These are phyloP conservation scores for Atractosteus spatula DNA, from an alignment of 2,113 vertebrate genomes.

Conservation along the genomic window DNA sequence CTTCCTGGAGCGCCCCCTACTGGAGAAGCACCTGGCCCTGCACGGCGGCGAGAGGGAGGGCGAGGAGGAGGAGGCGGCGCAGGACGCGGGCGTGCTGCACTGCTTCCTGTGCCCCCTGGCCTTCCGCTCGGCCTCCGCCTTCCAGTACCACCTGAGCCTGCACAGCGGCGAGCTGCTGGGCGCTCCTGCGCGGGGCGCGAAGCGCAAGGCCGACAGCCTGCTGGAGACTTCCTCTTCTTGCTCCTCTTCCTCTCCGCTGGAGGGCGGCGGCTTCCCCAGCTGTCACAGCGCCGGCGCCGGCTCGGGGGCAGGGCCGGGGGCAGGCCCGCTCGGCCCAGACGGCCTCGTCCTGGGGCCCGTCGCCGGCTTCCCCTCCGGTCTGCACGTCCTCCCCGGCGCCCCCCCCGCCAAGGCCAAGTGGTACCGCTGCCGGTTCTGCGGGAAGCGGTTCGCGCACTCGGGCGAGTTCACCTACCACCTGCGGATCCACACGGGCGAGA, in stretches of 20 bases:
- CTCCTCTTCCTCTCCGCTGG: conserved; percentile 47
- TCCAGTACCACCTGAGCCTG: conserved; percentile 83
- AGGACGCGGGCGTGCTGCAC: conserved; percentile 37
- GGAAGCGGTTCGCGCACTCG: conserved; percentile 92
- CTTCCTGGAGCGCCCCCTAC: conserved; percentile 81
- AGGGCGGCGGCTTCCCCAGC: conserved; percentile 28
- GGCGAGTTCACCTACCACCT: conserved; percentile 97
- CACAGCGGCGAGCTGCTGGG: conserved; percentile 63
- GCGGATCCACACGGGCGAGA: conserved; percentile 93
- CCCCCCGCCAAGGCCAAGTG: conserved; percentile 75
- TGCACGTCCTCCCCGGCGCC: conserved; percentile 37
- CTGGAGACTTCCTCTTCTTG: conserved; percentile 46
- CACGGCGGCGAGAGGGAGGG: conserved; percentile 70
- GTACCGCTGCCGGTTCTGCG: conserved; percentile 93
- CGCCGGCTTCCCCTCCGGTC: conserved; percentile 35
- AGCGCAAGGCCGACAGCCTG: conserved; percentile 56
- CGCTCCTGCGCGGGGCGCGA: conserved; percentile 42
- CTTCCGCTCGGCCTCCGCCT: conserved; percentile 71
- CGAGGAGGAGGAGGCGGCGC: conserved; percentile 22
- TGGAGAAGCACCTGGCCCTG: conserved; percentile 81
- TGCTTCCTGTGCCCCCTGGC: conserved; percentile 67
- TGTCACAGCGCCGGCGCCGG: no score
- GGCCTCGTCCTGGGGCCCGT: conserved; percentile 55
- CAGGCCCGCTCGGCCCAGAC: conserved; percentile 49
- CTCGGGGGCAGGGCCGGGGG: conserved; percentile 24